Percentiles rank a stretch among this genome's conserved stretches.
Evolutionary conservation across 2,888 invertebrate species (phyloP).

Genomic region (Rhorus exstirpatorius): DNA sequence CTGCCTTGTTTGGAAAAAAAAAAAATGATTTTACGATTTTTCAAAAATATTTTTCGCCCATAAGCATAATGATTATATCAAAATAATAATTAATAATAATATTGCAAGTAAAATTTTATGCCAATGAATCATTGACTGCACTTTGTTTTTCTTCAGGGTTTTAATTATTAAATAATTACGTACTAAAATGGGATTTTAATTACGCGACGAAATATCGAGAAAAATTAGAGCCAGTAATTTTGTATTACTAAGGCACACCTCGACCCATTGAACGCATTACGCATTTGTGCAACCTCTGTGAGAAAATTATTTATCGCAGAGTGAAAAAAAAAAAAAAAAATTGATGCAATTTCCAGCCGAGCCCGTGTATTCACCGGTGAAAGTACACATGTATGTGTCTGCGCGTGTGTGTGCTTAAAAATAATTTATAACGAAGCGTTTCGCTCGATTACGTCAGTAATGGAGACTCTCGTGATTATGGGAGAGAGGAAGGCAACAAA

Average conservation of each 20-base stretch:
- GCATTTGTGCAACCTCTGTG: constrained; percentile 13
- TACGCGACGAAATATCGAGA: constrained; percentile 1
- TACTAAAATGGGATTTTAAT: neutral
- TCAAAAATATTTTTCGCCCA: no score
- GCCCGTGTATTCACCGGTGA: constrained; percentile 61
- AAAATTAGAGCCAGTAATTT: constrained; percentile 27
- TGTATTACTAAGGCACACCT: constrained; percentile 23
- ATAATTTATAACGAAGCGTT: constrained; percentile 63
- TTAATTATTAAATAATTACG: constrained; percentile 10
- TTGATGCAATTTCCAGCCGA: constrained; percentile 56
- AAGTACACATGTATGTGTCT: constrained; percentile 32
- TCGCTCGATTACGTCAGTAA: constrained; percentile 67
- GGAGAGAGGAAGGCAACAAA: constrained; percentile 21
- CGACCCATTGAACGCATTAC: no score
- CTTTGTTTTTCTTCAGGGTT: neutral
- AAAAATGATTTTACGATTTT: no score
- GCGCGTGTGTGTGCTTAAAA: neutral
- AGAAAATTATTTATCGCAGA: constrained; percentile 24
- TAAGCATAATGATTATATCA: neutral
- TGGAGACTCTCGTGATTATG: constrained; percentile 48
- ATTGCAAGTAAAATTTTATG: no score
- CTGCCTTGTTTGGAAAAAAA: no score
- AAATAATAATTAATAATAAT: neutral
- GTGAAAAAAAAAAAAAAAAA: constrained; percentile 24
- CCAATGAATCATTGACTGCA: no score